Evolutionary conservation across 2,113 vertebrate species (phyloP), one percentile per base, ranked within the genome.

Genomic region (Protobothrops flavoviridis): DNA sequence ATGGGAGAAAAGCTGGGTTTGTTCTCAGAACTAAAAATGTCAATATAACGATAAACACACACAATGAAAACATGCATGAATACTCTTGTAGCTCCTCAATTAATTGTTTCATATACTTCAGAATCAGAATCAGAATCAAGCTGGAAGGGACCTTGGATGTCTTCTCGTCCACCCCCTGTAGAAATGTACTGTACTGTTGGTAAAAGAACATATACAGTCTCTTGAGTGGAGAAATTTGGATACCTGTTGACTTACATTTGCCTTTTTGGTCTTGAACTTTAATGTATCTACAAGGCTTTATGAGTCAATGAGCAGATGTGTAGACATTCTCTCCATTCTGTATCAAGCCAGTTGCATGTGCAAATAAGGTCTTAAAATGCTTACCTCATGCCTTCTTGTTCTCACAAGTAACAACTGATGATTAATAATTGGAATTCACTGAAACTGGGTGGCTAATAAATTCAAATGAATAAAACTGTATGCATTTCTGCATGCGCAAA

Each of bases 1-100:
- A 69, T 33, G 64, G 12, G n/a, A 33, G 94, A 43, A 48, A 4
- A 93, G 81, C 48, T 29, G 53, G n/a, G 57, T 52, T 0, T 86
- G 52, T 11, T 39, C 23, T 3, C 53, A 81, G 69, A 81, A 81
- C n/a, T 81, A 39, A 81, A 81, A 81, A 21, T 39, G 6, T 39
- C 33, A 39, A 39, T 39, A 81, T 81, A 81, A 81, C 9, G 33
- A 85, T 48, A 69, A 43, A 88, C 9, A 59, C 33, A 90, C 64
- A 93, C n/a, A 89, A 4, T 90, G 92, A 93, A 26, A 90, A 93
- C 48, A 93, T 50, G 24, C 43, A 85, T 39, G 57, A 43, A n/a
- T 5, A 89, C 7, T 93, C 39, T 55, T 85, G 33, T 88, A 93
- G 29, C 69, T 85, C 88, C 57, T 90, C 89, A 90, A 90, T 93